Evolutionary conservation across 2,113 vertebrate species (phyloP).

Genomic region (Hydrochoerus hydrochaeris): DNA sequence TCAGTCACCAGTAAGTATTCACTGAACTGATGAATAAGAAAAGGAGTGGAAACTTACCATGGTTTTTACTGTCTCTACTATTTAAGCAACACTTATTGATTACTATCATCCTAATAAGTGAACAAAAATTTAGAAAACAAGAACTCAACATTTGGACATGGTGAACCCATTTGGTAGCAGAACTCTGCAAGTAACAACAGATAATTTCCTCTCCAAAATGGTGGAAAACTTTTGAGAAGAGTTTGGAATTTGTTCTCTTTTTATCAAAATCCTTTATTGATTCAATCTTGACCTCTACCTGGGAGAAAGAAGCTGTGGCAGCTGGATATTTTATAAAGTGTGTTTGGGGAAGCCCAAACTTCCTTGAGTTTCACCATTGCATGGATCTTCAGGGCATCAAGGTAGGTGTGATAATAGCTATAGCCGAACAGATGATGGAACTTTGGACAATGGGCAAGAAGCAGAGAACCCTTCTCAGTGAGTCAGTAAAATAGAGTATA

Average conservation of each 20-base stretch:
- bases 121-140: neutral
- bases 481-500: neutral
- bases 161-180: neutral
- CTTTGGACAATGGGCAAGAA: neutral
- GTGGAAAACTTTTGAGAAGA: neutral
- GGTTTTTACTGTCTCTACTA: neutral
- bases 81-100: neutral
- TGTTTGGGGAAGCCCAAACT: neutral
- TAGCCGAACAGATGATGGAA: neutral
- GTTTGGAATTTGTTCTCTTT: neutral
- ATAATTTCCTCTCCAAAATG: neutral
- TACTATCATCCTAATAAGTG: neutral
- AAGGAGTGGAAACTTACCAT: neutral
- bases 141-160: neutral
- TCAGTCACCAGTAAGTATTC: neutral
- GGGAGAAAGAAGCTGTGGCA: neutral
- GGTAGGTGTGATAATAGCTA: neutral
- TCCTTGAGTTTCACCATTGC: neutral
- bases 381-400: neutral
- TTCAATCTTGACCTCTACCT: neutral
- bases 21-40: neutral
- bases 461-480: neutral
- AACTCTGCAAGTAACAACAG: neutral
- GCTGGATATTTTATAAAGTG: neutral
- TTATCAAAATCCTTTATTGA: neutral